Evolutionary conservation across 2,113 vertebrate species (phyloP), one percentile per base, ranked within the genome.

Genomic region (Leptobrachium ailaonicum): DNA sequence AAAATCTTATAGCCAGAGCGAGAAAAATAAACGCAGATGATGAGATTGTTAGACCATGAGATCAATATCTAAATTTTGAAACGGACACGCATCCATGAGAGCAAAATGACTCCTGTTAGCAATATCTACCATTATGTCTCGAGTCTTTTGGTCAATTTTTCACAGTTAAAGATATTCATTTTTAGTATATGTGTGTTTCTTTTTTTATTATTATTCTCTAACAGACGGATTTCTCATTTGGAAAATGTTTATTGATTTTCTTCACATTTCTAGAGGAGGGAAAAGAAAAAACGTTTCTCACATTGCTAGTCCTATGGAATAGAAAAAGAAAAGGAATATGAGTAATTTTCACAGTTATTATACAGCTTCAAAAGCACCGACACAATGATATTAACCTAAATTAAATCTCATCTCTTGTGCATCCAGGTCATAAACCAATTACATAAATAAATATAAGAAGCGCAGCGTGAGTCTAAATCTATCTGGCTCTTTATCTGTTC

Each of bases 241-340:
- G 71, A 88, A 88, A 88, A 83, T 56, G 66, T 2, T 66, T 83
- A 84, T 32, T 85, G 72, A 82, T 85, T 87, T 87, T 82, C 71
- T 82, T 82, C 74, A 83, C 83, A 79, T 83, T 56, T 42, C 63
- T 76, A 63, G 69, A 6, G 2, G 82, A 73, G 50, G 66, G 60
- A 71, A 60, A 83, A 73, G 50, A 68, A 64, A 71, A 60, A 66
- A 41, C 72, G 75, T 76, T 82, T 41, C 66, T 86, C 71, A 73
- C 71, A 77, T 40, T 72, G 43, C 73, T 62, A 83, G 64, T 50
- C 71, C 60, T 81, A 75, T 86, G 83, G 79, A 75, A 85, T 83
- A 82, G 1, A 82, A 75, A 64, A 77, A 64, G 79, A 75, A 85
- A 83, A 82, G 1, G 83, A 75, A 64, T 79, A 64, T 83, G 77